phyloP scores from a whole-genome alignment of 2,888 invertebrate species.

The Aporophyla nigra region DNA sequence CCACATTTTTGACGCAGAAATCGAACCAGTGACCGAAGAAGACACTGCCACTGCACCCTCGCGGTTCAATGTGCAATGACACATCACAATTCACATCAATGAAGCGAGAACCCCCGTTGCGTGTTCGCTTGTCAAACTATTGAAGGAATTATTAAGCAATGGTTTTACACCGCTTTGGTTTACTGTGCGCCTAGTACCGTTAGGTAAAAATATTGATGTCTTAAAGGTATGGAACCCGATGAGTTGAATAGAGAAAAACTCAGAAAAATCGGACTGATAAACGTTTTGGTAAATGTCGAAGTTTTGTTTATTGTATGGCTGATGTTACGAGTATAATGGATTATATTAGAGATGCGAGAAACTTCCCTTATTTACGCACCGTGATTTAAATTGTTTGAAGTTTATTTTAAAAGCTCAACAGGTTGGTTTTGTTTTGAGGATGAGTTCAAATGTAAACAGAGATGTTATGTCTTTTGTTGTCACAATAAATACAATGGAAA shows the following conservation, averaged over 20 bases:
- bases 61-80: slow-evolving; percentile 36
- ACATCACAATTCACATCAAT: slow-evolving; percentile 50
- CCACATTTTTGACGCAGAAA: background rate
- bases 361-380: background rate
- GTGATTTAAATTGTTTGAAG: background rate
- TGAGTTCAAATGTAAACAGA: background rate
- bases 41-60: slow-evolving; percentile 7
- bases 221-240: slow-evolving; percentile 54
- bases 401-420: slow-evolving; percentile 40
- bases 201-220: slow-evolving; percentile 28
- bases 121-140: slow-evolving; percentile 47
- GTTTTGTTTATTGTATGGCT: too few species aligned
- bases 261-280: background rate
- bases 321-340: too few species aligned
- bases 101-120: slow-evolving; percentile 39
- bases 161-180: slow-evolving; percentile 38
- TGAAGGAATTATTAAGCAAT: slow-evolving; percentile 50
- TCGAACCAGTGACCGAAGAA: slow-evolving; percentile 20
- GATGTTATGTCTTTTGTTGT: background rate
- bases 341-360: background rate
- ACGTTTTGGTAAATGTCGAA: background rate
- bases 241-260: slow-evolving; percentile 1
- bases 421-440: slow-evolving; percentile 18
- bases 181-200: slow-evolving; percentile 52
- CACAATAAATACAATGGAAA: background rate